Percentiles rank a stretch among this genome's conserved stretches.
These are phyloP conservation scores for Bos javanicus DNA, from an alignment of 2,113 vertebrate genomes.

Conservation along the genomic window DNA sequence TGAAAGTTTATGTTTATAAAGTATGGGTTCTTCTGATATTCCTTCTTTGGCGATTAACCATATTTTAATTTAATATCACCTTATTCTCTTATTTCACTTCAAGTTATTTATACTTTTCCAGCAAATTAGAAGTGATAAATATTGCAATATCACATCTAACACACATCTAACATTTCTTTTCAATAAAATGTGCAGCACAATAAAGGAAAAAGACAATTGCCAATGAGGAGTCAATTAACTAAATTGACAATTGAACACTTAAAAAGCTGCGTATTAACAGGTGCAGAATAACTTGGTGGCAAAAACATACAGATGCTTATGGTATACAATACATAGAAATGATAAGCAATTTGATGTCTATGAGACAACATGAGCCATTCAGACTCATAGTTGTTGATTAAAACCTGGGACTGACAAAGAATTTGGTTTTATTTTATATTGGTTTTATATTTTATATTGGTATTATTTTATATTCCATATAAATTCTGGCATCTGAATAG, in stretches of 20 bases:
- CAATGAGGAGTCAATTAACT: not conserved
- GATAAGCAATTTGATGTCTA: not conserved
- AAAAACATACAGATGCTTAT: not conserved
- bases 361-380: not conserved
- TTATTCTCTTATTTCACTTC: not conserved
- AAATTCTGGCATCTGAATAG: conserved; percentile 2
- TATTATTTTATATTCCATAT: not conserved
- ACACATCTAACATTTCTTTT: not conserved
- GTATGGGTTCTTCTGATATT: not conserved
- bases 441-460: not conserved
- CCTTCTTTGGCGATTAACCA: not conserved
- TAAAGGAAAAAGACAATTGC: not conserved
- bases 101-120: not conserved
- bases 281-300: not conserved
- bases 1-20: not conserved
- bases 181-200: not conserved
- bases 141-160: not conserved
- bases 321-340: not conserved
- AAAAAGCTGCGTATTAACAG: not conserved
- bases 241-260: not conserved
- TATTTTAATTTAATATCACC: not conserved
- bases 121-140: not conserved
- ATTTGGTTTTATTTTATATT: not conserved
- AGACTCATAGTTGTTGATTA: not conserved
- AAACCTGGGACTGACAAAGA: not conserved